Base-by-base conservation (phyloP, 2,797 vertebrate genomes). In the Karalla daura region DNA sequence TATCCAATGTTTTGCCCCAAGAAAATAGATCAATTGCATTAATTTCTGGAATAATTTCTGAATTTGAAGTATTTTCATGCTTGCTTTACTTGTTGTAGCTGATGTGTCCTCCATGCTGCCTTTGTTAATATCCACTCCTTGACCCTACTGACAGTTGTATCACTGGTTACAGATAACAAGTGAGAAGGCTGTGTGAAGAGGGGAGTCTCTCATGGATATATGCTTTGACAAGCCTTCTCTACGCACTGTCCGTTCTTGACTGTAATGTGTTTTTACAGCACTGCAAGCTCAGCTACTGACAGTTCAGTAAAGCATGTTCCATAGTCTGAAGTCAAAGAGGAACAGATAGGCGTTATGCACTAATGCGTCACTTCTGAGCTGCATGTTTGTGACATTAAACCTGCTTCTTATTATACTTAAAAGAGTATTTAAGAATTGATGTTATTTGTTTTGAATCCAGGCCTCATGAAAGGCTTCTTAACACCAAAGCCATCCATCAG, bases 401-500 rank as follows among this genome's bases (percentile, higher is more conserved):
- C 2, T 18, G 9, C 40, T 49, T 32, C 73, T 66, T 56, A 27
- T 47, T 39, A 9, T 63, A 49, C 10, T 30, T 44, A 10, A 15
- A 15, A 30, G 7, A 30, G 9, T 3, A 51, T 47, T 49, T 17
- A 49, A 21, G 30, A 46, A 21, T 25, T 0, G 3, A 33, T 56
- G 13, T 49, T 43, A 2, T 41, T n/a, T 41, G 24, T 21, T 78
- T 69, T 60, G 14, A 68, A 53, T 60, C 61, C 27, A 24, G 59
- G 39, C 27, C 7, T 51, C 33, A 50, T 63, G 45, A 65, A 71
- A 77, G 75, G 72, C 70, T 24, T 12, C 56, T 68, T 53, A 61
- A 63, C 24, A 67, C 28, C 45, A 53, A 51, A 62, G 58, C 56
- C 18, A 74, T 77, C 67, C 60, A 73, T 84, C 75, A 68, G 51